These are phyloP conservation scores for Caenorhabditis sp. DNA, from an alignment of 2,888 invertebrate species.

Conservation along the genomic window DNA sequence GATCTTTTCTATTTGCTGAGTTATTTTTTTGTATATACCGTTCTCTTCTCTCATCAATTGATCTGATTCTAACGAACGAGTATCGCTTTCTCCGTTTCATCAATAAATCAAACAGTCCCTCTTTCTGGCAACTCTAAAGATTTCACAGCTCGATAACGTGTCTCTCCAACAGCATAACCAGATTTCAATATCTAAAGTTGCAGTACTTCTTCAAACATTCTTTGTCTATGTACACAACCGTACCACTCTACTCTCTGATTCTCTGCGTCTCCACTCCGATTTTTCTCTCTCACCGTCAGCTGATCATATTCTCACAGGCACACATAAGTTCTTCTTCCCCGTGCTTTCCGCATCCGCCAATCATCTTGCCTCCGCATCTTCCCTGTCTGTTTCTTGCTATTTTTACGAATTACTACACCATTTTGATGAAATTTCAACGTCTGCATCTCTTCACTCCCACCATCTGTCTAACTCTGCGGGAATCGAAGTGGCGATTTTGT, in stretches of 20 bases:
- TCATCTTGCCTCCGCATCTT: conserved; percentile 10
- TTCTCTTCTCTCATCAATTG: conserved; percentile 17
- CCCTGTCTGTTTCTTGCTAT: conserved; percentile 27
- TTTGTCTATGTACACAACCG: conserved; percentile 40
- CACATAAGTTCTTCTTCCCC: conserved; percentile 33
- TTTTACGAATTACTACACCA: conserved; percentile 29
- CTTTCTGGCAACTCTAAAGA: conserved; percentile 38
- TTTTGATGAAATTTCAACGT: conserved; percentile 43
- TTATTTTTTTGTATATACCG: conserved; percentile 33
- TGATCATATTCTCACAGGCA: conserved; percentile 38
- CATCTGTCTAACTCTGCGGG: neutral
- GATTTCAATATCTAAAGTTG: conserved; percentile 43
- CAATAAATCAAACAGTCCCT: conserved; percentile 54
- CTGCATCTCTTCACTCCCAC: conserved; percentile 3
- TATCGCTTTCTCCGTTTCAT: conserved; percentile 13
- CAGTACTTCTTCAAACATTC: conserved; percentile 45
- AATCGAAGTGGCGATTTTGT: conserved; percentile 42
- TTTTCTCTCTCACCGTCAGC: conserved; percentile 34
- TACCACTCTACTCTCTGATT: conserved; percentile 24
- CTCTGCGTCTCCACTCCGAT: conserved; percentile 1
- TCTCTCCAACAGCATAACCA: conserved; percentile 30
- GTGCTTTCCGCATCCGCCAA: conserved; percentile 28
- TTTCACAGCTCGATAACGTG: conserved; percentile 58
- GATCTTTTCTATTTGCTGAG: neutral
- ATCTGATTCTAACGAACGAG: conserved; percentile 50